Evolutionary conservation across 2,797 vertebrate species (phyloP), one percentile per base, ranked within the genome.

Genomic region (Gadopsis marmoratus): DNA sequence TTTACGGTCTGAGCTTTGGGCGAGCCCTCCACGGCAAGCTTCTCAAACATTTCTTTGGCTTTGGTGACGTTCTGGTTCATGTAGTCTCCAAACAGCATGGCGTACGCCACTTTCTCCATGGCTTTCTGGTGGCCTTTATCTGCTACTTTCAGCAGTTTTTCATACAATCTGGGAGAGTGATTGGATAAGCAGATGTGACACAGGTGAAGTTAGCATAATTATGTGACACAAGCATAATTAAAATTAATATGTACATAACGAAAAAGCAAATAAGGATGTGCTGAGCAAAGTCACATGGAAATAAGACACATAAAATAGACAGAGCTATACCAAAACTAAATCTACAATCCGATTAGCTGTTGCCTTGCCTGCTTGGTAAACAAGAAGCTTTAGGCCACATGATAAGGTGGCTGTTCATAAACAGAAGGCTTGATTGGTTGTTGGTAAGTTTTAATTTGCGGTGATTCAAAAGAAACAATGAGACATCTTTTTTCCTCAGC

Each of bases 51-150:
- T 62, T 96, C 95, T 91, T 94, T 97, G 35, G 98, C 98, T 43
- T 94, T 92, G 3, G 94, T 95, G 83, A 99, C 70, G 70, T 97
- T 97, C 94, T 99, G 98, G 67, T 94, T 95, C 87, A 99, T 83
- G 90, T 97, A 97, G 89, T 99, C 98, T 26, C 98, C 98, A 75
- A 99, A 97, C 84, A 99, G 84, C 92, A 98, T 94, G 61, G 97
- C 96, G 0, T 98, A 98, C 3, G 97, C 98, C 79, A 99, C 98
- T 89, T 97, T 99, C 93, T 99, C 98, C 94, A 96, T 96, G 61
- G 98, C 97, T 85, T 97, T 99, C 62, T 96, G 96, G 79, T 99
- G 97, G 88, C 97, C 97, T 92, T 95, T 96, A 78, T 95, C 95
- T 45, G 97, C 97, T 59, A 98, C 96, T 86, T 97, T 97, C 85